These are phyloP conservation scores for Hydractinia echinata DNA, from an alignment of 30 jellyfish, hydroid and myxozoan genomes.

Conservation along the genomic window DNA sequence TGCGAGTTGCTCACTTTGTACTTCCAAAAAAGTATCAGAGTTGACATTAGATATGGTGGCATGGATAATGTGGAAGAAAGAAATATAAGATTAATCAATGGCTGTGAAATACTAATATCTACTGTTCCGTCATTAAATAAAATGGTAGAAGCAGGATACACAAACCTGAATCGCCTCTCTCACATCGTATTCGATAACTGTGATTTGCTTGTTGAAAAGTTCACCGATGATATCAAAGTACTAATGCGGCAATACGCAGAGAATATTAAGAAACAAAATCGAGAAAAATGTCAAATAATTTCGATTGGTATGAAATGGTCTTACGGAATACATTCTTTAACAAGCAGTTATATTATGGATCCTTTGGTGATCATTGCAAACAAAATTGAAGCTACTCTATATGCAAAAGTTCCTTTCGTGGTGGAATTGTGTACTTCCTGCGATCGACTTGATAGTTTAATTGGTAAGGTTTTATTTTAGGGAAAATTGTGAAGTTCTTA, in stretches of 20 bases:
- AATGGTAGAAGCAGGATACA: conserved; percentile 53
- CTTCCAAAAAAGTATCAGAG: conserved; percentile 34
- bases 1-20: conserved; percentile 42
- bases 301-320: conserved; percentile 81
- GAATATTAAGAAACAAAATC: conserved; percentile 23
- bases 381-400: conserved; percentile 75
- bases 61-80: conserved; percentile 51
- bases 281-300: conserved; percentile 46
- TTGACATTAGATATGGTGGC: conserved; percentile 71
- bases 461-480: conserved; percentile 41
- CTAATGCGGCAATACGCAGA: conserved; percentile 57
- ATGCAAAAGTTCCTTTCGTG: conserved; percentile 46
- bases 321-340: conserved; percentile 49
- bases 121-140: conserved; percentile 54
- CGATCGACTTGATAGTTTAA: conserved; percentile 51
- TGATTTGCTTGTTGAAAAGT: conserved; percentile 61
- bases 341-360: conserved; percentile 45
- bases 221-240: conserved; percentile 52
- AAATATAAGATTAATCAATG: conserved; percentile 61
- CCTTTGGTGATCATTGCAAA: conserved; percentile 55
- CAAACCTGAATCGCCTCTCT: conserved; percentile 63
- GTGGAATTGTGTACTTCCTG: conserved; percentile 55
- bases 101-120: conserved; percentile 75
- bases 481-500: background rate
- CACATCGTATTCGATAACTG: conserved; percentile 73